Conservation (phyloP, 2,797 vertebrate species). For the Ctenopoma multispine region DNA sequence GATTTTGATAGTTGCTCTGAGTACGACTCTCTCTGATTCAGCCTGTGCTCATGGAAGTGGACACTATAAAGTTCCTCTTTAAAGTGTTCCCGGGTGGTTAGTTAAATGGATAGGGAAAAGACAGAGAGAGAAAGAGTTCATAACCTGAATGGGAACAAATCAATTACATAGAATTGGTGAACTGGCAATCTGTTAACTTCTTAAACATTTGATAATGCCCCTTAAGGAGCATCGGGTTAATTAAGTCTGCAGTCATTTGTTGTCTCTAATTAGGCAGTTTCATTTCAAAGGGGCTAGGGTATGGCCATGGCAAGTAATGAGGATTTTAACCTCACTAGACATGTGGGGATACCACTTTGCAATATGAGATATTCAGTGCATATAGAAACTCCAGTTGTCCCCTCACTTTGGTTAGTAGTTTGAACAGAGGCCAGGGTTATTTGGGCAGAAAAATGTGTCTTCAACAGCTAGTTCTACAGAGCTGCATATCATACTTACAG, state of each 20-base stretch:
- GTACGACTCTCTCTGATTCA: constrained; percentile 35
- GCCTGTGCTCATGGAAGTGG: constrained; percentile 52
- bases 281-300: constrained; percentile 81
- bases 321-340: constrained; percentile 82
- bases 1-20: constrained; percentile 57
- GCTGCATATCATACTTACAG: neutral
- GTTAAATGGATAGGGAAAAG: constrained; percentile 66
- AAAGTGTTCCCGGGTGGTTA: constrained; percentile 64
- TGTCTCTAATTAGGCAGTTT: constrained; percentile 82
- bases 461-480: neutral
- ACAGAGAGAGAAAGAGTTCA: constrained; percentile 51
- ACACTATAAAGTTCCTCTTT: constrained; percentile 59
- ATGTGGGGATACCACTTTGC: constrained; percentile 51
- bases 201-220: constrained; percentile 82
- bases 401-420: constrained; percentile 20
- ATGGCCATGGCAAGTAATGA: constrained; percentile 79
- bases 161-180: constrained; percentile 81
- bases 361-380: constrained; percentile 45
- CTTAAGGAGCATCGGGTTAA: constrained; percentile 82
- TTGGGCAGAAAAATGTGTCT: neutral
- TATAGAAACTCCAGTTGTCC: constrained; percentile 35
- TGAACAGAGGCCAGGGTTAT: constrained; percentile 15
- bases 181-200: constrained; percentile 83
- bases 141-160: constrained; percentile 82
- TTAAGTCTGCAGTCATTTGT: constrained; percentile 81